Base-by-base conservation (phyloP, 2,797 vertebrate species). In the Tapera naevia region DNA sequence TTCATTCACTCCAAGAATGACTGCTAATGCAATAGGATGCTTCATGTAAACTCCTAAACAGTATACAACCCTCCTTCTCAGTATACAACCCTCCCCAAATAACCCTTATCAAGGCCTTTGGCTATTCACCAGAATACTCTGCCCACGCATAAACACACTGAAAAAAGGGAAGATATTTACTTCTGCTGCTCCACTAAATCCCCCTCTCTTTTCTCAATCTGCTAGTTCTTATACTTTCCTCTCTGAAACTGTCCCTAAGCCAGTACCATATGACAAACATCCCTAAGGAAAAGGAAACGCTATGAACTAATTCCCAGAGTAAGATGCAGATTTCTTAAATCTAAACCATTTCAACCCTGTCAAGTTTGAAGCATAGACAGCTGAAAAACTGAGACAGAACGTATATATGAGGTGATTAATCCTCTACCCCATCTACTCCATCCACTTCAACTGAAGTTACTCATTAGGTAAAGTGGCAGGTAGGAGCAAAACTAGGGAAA, bases 381-480 rank as follows among this genome's bases (percentile, higher is more conserved):
- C 69, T 91, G 85, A 92, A 94, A 33, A 79, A 86, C 1, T 41
- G 80, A 91, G 81, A 76, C 25, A 80, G 76, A 90, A 86, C 9
- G 16, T 39, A n/a, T 93, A 91, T 86, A 51, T 72, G 70, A 92
- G 66, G 70, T 13, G 53, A 94, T 88, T 86, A 70, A 91, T 93
- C 70, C 73, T 86, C 56, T 33, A 81, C 64, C 57, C 41, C 33
- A 33, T 87, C 84, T 83, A 93, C 85, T 95, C 65, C 81, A 91
- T 84, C 85, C 67, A 75, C 85, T 92, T 94, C 89, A 72, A 51
- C 0, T 88, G 76, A 93, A 92, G 73, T 51, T 72, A 92, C 87
- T 93, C 92, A 91, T 93, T 92, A 94, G 80, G 51, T 51, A 25
- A 97, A 92, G 80, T 30, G 72, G 91, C 85, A 95, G 87, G 35